These are phyloP conservation scores for Choristoneura rosaceana DNA, from an alignment of 2,888 invertebrate species.

Conservation along the genomic window DNA sequence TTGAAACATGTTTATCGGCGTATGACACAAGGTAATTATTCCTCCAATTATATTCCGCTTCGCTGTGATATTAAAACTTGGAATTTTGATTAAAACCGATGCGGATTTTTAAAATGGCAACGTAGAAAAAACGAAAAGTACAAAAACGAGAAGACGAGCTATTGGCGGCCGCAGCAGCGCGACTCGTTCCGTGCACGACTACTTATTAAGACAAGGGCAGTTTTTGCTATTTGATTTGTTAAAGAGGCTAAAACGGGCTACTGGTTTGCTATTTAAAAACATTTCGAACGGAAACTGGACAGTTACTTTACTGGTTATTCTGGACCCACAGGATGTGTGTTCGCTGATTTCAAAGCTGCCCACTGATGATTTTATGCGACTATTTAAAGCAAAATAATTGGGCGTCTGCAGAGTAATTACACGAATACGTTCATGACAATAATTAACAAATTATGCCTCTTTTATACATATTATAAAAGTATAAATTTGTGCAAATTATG, in stretches of 20 bases:
- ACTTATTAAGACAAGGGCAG: conserved; percentile 84
- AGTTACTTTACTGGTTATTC: conserved; percentile 73
- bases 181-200: conserved; percentile 75
- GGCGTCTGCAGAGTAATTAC: background rate
- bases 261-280: conserved; percentile 84
- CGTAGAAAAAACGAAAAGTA: conserved; percentile 72
- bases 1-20: conserved; percentile 62
- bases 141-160: conserved; percentile 75
- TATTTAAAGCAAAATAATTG: background rate
- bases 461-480: background rate
- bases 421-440: background rate
- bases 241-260: conserved; percentile 78
- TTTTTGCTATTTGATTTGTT: conserved; percentile 85
- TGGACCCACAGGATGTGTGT: conserved; percentile 63
- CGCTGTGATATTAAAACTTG: conserved; percentile 74
- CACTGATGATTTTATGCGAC: conserved; percentile 16
- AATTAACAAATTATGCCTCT: background rate
- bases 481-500: too few species aligned
- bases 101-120: conserved; percentile 76
- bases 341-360: conserved; percentile 46
- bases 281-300: conserved; percentile 83
- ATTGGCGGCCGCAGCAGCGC: conserved; percentile 60
- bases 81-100: conserved; percentile 81
- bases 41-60: conserved; percentile 72
- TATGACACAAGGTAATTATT: conserved; percentile 73